Conservation (phyloP, 1,140 invertebrate genomes). For the Scaptodrosophila lebanonensis region DNA sequence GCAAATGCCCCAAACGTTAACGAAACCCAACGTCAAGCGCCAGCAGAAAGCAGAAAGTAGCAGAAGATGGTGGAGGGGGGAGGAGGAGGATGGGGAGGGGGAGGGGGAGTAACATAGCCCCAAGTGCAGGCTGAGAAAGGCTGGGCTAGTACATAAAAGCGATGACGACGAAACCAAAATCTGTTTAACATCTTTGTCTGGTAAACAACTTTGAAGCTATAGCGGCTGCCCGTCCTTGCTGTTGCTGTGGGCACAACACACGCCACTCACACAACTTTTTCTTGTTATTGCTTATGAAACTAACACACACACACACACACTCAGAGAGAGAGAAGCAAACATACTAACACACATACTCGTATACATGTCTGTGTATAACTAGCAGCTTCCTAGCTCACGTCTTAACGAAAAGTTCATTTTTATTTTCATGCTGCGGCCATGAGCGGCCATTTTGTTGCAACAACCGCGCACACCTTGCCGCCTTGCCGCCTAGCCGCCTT, state of each 20-base stretch:
- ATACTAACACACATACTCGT: slow-evolving; percentile 1
- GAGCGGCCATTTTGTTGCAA: not conserved
- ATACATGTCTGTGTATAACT: no score
- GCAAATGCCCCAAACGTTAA: no score
- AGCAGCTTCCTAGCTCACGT: slow-evolving; percentile 13
- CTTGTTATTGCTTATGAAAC: slow-evolving; percentile 4
- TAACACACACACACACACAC: slow-evolving; percentile 17
- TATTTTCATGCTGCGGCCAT: slow-evolving; percentile 23
- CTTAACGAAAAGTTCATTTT: slow-evolving; percentile 49
- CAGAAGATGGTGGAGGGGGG: no score
- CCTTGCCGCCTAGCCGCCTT: no score
- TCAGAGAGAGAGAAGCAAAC: slow-evolving; percentile 1
- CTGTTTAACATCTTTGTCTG: slow-evolving; percentile 43
- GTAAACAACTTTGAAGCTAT: slow-evolving; percentile 34
- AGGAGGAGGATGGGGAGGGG: no score
- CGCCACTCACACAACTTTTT: slow-evolving; percentile 26
- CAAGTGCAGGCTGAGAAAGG: no score
- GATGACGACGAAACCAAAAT: slow-evolving; percentile 27
- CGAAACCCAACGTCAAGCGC: not conserved
- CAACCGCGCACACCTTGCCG: no score
- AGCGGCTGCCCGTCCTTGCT: slow-evolving; percentile 1
- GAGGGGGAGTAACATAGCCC: no score
- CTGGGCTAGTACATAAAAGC: no score
- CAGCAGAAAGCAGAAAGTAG: not conserved
- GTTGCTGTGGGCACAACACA: slow-evolving; percentile 46